Conservation (phyloP, 1,140 invertebrate species). For the Maniola jurtina region DNA sequence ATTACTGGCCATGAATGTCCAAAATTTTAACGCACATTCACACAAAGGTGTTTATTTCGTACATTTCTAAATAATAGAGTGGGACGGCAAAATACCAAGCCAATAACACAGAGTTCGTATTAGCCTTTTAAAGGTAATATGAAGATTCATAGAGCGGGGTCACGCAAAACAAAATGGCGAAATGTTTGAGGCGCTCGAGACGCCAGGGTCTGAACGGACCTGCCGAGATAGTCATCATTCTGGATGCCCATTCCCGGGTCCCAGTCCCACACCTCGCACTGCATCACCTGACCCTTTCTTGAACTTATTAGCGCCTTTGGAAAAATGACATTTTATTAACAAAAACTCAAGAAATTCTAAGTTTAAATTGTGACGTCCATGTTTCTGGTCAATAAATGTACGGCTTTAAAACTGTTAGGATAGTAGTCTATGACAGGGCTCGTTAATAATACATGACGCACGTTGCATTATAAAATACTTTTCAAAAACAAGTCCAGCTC, state of each 20-base stretch:
- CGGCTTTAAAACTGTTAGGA: no score
- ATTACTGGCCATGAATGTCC: neutral
- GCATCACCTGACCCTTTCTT: conserved; percentile 84
- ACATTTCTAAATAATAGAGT: neutral
- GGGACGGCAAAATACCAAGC: neutral
- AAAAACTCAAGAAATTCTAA: conserved; percentile 8
- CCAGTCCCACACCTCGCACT: conserved; percentile 90
- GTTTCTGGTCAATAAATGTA: neutral
- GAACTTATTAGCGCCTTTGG: conserved; percentile 86
- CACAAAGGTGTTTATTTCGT: neutral
- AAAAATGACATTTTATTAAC: conserved; percentile 57
- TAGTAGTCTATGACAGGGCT: no score
- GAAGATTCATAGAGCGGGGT: conserved; percentile 17
- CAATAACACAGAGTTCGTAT: neutral
- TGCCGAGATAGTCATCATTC: conserved; percentile 92
- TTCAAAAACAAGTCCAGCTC: no score
- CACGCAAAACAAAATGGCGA: conserved; percentile 23
- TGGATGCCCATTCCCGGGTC: conserved; percentile 88
- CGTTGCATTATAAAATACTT: no score
- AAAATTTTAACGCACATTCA: no score
- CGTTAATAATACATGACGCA: no score
- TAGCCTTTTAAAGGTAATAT: conserved; percentile 11
- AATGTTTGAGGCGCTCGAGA: neutral
- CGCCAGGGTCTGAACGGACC: conserved; percentile 79
- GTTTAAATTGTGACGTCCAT: neutral